A percentile compares a stretch with the other conserved stretches of the same genome.
Evolutionary conservation across 2,113 vertebrate genomes (phyloP).

Genomic region (Halichoerus grypus): DNA sequence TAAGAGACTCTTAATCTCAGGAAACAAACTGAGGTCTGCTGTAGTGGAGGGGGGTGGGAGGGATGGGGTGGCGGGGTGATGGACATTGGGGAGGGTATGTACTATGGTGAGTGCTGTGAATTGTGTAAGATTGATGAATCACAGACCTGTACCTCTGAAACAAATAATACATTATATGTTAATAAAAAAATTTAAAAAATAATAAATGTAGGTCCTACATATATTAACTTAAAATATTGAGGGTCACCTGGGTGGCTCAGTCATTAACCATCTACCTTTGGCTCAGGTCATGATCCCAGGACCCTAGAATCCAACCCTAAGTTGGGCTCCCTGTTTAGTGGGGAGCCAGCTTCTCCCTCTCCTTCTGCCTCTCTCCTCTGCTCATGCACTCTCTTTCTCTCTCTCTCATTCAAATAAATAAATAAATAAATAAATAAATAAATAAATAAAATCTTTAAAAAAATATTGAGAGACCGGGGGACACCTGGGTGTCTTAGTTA

Average conservation of each 20-base stretch:
- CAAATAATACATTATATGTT: no score
- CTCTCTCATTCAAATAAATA: neutral
- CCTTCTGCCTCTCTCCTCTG: neutral
- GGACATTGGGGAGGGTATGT: no score
- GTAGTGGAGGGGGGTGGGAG: no score
- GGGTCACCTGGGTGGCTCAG: neutral
- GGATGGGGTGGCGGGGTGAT: no score
- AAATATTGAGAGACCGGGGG: neutral
- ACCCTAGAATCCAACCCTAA: neutral
- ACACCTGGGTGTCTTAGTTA: neutral
- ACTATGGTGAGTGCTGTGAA: no score
- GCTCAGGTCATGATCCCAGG: neutral
- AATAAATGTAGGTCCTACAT: neutral
- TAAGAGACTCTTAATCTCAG: no score
- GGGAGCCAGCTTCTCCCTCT: neutral
- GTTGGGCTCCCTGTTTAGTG: neutral
- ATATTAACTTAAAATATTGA: neutral
- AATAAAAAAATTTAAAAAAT: neutral
- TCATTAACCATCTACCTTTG: neutral
- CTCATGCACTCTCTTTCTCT: neutral
- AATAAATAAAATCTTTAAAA: neutral
- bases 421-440: neutral
- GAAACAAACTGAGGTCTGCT: no score
- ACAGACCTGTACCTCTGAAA: no score
- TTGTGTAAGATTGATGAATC: no score